Evolutionary conservation across 2,113 vertebrate genomes (phyloP).

Genomic region (Protomyctophum bolini): DNA sequence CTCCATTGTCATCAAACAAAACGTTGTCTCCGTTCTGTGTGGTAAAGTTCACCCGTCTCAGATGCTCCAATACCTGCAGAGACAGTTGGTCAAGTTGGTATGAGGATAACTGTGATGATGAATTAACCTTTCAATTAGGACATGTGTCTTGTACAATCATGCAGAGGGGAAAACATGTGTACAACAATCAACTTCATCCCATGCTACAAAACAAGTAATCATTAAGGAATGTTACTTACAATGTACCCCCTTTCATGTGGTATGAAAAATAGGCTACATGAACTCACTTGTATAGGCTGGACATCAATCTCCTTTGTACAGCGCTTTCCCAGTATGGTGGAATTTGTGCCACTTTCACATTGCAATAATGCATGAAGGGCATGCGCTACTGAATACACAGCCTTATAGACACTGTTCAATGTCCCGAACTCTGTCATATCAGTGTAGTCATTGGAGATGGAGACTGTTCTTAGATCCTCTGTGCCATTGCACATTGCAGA

Average conservation of each 20-base stretch:
- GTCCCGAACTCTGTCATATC: conserved; percentile 54
- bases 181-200: not conserved
- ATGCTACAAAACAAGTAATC: not conserved
- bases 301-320: conserved; percentile 59
- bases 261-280: not conserved
- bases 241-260: not conserved
- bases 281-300: conserved; percentile 54
- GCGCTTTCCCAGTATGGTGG: conserved; percentile 52
- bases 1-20: conserved; percentile 76
- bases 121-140: not conserved
- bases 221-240: not conserved
- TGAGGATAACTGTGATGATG: not conserved
- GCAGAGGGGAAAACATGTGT: not conserved
- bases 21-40: conserved; percentile 64
- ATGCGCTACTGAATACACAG: conserved; percentile 63
- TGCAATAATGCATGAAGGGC: conserved; percentile 59
- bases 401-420: conserved; percentile 69
- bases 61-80: conserved; percentile 69
- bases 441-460: conserved; percentile 62
- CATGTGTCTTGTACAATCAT: too few species aligned
- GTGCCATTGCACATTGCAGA: conserved; percentile 50
- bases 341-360: conserved; percentile 62
- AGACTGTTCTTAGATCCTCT: conserved; percentile 60
- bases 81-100: not conserved
- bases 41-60: conserved; percentile 68